Conservation (phyloP, 2,888 invertebrate genomes). For the Scrobipalpa costella region DNA sequence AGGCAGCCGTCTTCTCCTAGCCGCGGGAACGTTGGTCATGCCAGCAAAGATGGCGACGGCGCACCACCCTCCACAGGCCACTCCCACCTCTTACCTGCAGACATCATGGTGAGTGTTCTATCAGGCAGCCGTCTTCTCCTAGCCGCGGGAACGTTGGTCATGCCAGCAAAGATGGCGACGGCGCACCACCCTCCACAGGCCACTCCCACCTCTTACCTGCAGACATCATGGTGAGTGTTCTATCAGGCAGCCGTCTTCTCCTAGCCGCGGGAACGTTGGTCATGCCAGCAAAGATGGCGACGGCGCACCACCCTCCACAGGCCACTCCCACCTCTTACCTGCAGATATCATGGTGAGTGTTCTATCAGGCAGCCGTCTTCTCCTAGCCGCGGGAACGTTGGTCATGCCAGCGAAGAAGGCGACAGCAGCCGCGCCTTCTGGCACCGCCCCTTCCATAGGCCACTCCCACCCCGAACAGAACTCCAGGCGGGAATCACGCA, state of each 20-base stretch:
- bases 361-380: neutral
- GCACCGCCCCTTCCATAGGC: conserved; percentile 64
- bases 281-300: conserved; percentile 31
- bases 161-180: too few species aligned
- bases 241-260: too few species aligned
- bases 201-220: neutral
- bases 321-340: neutral
- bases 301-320: too few species aligned
- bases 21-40: too few species aligned
- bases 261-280: conserved; percentile 43
- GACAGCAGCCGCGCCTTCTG: conserved; percentile 67
- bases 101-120: too few species aligned
- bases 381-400: conserved; percentile 43
- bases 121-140: neutral
- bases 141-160: too few species aligned
- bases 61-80: neutral
- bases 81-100: neutral
- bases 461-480: conserved; percentile 60
- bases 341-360: neutral
- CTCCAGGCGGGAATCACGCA: conserved; percentile 89
- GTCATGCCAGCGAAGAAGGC: conserved; percentile 43
- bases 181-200: neutral
- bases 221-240: neutral
- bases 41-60: too few species aligned
- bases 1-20: neutral